Evolutionary conservation across 2,888 invertebrate genomes (phyloP).

Genomic region (Imbricaverruca yamaguchii): DNA sequence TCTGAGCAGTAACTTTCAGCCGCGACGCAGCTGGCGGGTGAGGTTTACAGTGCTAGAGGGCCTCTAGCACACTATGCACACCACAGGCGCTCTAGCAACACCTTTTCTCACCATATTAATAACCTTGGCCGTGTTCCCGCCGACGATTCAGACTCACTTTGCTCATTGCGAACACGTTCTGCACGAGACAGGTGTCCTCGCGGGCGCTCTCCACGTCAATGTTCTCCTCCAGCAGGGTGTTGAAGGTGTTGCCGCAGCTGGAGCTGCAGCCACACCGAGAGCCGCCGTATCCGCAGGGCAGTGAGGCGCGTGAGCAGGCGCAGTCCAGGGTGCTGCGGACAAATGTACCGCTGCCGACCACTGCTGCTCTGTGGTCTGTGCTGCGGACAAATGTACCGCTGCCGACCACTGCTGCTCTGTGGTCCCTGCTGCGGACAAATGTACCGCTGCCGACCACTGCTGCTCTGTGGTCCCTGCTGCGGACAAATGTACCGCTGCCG

Average conservation of each 20-base stretch:
- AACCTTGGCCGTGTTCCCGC: too few species aligned
- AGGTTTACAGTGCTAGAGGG: too few species aligned
- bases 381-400: too few species aligned
- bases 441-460: too few species aligned
- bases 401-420: too few species aligned
- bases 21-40: too few species aligned
- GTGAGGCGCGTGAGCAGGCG: background rate
- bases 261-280: background rate
- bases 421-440: too few species aligned
- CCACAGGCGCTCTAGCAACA: background rate
- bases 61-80: background rate
- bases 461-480: too few species aligned
- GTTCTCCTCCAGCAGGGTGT: background rate
- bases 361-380: too few species aligned
- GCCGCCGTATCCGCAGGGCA: background rate
- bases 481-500: too few species aligned
- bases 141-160: background rate
- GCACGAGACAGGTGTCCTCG: slow-evolving; percentile 11
- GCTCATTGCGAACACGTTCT: slow-evolving; percentile 10
- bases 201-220: background rate
- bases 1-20: too few species aligned
- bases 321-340: slow-evolving; percentile 1
- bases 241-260: slow-evolving; percentile 3
- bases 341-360: too few species aligned
- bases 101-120: background rate